Evolutionary conservation across 2,797 vertebrate species (phyloP).

Genomic region (Okamejei kenojei): DNA sequence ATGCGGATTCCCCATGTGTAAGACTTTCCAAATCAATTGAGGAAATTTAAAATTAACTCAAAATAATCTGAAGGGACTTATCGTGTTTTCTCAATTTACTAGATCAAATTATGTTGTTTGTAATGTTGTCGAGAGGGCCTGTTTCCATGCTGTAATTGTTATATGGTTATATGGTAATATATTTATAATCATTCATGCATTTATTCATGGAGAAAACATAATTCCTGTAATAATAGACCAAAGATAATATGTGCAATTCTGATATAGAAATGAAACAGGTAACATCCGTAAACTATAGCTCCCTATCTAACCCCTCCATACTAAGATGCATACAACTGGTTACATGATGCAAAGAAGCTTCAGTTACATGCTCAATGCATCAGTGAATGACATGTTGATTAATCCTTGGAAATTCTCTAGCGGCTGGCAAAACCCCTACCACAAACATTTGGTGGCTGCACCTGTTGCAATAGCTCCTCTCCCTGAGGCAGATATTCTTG

Average conservation of each 20-base stretch:
- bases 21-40: neutral
- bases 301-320: neutral
- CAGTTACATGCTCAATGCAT: neutral
- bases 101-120: neutral
- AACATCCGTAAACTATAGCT: neutral
- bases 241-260: neutral
- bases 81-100: neutral
- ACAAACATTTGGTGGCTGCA: neutral
- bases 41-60: slow-evolving; percentile 4
- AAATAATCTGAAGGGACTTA: neutral
- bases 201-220: slow-evolving; percentile 4
- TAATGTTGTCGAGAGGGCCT: too few relatives aligned
- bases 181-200: neutral
- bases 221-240: neutral
- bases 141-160: too few relatives aligned
- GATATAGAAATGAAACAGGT: neutral
- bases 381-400: neutral
- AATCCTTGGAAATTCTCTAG: neutral
- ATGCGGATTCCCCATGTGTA: neutral
- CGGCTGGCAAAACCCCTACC: neutral
- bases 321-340: neutral
- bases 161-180: too few relatives aligned
- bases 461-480: neutral
- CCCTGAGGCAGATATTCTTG: neutral
- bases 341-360: neutral